phyloP scores from a whole-genome alignment of 1,140 invertebrate species.

The Heliconius eleuchia region DNA sequence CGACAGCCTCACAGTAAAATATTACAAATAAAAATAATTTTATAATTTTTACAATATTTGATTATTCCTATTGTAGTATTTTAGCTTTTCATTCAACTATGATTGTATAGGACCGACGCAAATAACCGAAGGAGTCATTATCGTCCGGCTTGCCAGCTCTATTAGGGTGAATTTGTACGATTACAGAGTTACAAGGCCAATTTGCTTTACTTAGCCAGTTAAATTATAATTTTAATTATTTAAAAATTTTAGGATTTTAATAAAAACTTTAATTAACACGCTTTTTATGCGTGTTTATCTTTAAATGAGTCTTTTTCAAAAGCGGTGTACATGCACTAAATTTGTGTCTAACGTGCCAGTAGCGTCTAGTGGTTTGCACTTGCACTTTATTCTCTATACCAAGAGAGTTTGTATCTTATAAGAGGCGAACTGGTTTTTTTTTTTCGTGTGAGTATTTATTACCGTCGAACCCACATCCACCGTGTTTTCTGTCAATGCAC shows the following conservation, averaged over 20 bases:
- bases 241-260: not conserved
- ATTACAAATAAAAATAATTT: not conserved
- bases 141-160: not conserved
- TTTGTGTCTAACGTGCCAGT: no score
- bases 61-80: not conserved
- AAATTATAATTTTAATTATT: not conserved
- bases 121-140: conserved; percentile 2
- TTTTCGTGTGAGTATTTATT: no score
- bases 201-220: not conserved
- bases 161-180: not conserved
- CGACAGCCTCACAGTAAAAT: no score
- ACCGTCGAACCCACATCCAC: not conserved
- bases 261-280: no score
- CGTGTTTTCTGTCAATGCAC: not conserved
- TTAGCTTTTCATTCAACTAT: not conserved
- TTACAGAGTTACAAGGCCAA: not conserved
- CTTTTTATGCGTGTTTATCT: no score
- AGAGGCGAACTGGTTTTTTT: no score
- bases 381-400: no score
- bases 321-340: no score
- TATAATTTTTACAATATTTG: not conserved
- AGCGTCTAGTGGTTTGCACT: no score
- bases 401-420: no score
- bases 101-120: conserved; percentile 7
- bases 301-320: no score